Evolutionary conservation across 1,140 invertebrate genomes (phyloP).

Genomic region (Caenorhabditis elegans): DNA sequence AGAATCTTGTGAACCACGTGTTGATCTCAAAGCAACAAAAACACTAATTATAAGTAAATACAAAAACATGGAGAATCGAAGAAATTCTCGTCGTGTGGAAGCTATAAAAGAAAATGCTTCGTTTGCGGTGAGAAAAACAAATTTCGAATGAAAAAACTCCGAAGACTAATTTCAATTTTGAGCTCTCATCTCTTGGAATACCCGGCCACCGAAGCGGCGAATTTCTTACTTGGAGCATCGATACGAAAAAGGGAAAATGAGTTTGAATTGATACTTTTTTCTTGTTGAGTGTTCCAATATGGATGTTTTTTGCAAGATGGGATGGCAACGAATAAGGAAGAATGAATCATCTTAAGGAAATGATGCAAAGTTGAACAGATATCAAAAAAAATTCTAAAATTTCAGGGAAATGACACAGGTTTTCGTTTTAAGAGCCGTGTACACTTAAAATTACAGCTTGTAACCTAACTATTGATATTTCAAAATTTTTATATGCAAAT

Average conservation of each 20-base stretch:
- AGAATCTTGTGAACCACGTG: background rate
- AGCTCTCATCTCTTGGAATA: slow-evolving; percentile 18
- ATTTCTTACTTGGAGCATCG: background rate
- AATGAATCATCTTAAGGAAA: background rate
- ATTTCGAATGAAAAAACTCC: slow-evolving; percentile 4
- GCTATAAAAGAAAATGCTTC: slow-evolving; percentile 10
- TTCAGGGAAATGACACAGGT: background rate
- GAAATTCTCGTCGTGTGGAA: background rate
- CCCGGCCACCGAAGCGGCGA: slow-evolving; percentile 6
- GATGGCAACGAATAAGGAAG: background rate
- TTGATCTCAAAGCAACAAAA: background rate
- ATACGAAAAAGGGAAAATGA: slow-evolving; percentile 19
- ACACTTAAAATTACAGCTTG: too few species aligned
- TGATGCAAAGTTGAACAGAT: background rate
- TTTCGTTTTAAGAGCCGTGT: too few species aligned
- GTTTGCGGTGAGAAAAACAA: slow-evolving; percentile 3
- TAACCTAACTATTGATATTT: too few species aligned
- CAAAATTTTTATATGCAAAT: too few species aligned
- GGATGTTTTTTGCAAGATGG: background rate
- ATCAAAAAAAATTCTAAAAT: background rate
- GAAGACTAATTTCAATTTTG: slow-evolving; percentile 19
- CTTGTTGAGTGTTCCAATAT: too few species aligned
- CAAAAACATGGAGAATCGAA: background rate
- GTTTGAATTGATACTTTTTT: too few species aligned
- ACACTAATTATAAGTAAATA: slow-evolving; percentile 18